Base-by-base conservation (phyloP, 2,113 vertebrate genomes). In the Neopipo cinnamomea region DNA sequence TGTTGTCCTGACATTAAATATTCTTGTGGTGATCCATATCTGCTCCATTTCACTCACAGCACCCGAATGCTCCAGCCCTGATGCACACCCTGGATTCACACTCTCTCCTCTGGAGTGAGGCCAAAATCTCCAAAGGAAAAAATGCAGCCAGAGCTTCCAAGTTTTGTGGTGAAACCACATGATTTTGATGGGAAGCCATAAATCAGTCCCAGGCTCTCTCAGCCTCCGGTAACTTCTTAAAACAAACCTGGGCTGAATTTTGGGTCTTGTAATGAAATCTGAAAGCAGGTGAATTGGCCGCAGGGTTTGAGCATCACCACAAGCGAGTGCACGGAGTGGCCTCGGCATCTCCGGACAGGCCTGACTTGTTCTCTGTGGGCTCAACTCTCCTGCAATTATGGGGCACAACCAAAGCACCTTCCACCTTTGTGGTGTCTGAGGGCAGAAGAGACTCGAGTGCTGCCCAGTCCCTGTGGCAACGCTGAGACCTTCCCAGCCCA, bases 181-280 rank as follows among this genome's bases (percentile, higher is more conserved):
- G 92, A 95, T 94, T 85, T 83, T 92, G 91, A 92, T 91, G 92
- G 95, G 96, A 97, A 97, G 95, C 85, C 83, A 39, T 96, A 97
- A 96, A 96, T 96, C 93, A 95, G 88, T 89, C 92, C 95, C 96
- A 94, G 95, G 76, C 92, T 46, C 65, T 85, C 75, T 72, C 83
- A 68, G 85, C 67, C 93, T 84, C 88, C 0, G 0, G 75, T 93
- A 93, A 96, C 92, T 95, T 80, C 95, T 94, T 86, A 71, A 90
- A 96, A 96, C 90, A 94, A 96, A 96, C 92, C 96, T 72, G 72
- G 96, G 92, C 92, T 96, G 91, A 92, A 59, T 79, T 91, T 80
- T 85, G 61, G 63, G 81, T 14, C 88, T 88, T 73, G 95, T 91
- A 90, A 89, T 87, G 93, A 66, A 95, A 82, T 49, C 44, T 42